Evolutionary conservation across 2,888 invertebrate species (phyloP), one percentile per base, ranked within the genome.

Genomic region (Agelastica alni): DNA sequence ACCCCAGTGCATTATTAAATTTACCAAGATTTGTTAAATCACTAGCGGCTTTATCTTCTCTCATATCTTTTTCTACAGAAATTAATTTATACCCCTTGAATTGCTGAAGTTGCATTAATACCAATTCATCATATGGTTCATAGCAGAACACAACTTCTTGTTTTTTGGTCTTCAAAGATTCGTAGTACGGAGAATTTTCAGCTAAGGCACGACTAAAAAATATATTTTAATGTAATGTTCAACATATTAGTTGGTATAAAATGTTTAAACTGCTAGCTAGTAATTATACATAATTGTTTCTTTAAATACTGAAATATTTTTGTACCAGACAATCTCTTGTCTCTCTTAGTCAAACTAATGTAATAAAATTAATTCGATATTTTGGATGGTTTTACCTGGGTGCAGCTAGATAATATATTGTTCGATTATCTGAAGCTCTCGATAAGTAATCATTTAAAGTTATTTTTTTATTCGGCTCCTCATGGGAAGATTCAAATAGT

Each of bases 61-160:
- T 83, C 87, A 94, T 89, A 76, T 96, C 96, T 71, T 93, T 96
- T 77, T 98, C 98, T 1, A 95, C 92, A 0, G 96, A 96, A 2
- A 89, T 85, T 4, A 99, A 79, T 54, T 81, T 80, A 65, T 85
- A 82, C 39, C 85, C 85, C 60, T 87, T 87, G 74, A 91, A 98
- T 71, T 91, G 86, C 58, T 87, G 85, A 51, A 97, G 77, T 69
- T 96, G 95, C 83, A 95, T 85, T 13, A 98, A 79, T 2, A 96
- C 94, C 46, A 98, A 79, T 76, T 98, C 98, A 75, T 99, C 98
- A 67, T 96, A 96, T n/a, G 93, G 89, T 72, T 98, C 97, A 69
- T 93, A 96, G 70, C 96, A 93, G 78, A 96, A 98, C 9, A 98
- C 77, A 0, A 98, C 96, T 79, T 97, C 95, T 3, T 91, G 84